Evolutionary conservation across 2,888 invertebrate species (phyloP).

Genomic region (Drosophila histrio): DNA sequence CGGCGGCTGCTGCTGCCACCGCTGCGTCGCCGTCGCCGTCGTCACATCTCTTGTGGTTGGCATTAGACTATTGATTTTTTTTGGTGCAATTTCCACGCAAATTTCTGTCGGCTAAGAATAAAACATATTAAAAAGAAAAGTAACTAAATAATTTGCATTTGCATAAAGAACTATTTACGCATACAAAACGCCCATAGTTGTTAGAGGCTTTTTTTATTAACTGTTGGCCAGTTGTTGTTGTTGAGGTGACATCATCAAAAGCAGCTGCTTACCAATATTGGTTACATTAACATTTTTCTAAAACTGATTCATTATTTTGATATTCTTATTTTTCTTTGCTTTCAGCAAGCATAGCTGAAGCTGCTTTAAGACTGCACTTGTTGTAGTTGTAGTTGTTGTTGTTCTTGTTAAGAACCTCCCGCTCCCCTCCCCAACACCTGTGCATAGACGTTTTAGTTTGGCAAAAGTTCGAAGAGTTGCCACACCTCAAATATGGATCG

Average conservation of each 20-base stretch:
- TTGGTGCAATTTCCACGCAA: slow-evolving; percentile 2
- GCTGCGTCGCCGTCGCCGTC: slow-evolving; percentile 18
- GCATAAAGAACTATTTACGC: too few relatives aligned
- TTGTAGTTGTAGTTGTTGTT: slow-evolving; percentile 44
- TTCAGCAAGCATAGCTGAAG: slow-evolving; percentile 28
- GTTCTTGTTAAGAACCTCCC: slow-evolving; percentile 13
- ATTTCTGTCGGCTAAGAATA: slow-evolving; percentile 9
- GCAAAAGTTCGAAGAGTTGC: slow-evolving; percentile 21
- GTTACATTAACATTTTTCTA: slow-evolving; percentile 17
- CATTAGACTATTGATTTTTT: slow-evolving; percentile 60
- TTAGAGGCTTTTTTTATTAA: slow-evolving; percentile 34
- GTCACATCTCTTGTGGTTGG: slow-evolving; percentile 46
- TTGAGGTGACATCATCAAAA: slow-evolving; percentile 70
- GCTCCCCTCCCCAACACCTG: neutral
- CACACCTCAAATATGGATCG: slow-evolving; percentile 86
- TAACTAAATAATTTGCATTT: slow-evolving; percentile 15
- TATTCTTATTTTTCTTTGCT: neutral
- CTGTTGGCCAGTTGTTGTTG: slow-evolving; percentile 51
- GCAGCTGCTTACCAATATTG: slow-evolving; percentile 56
- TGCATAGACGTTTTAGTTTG: neutral
- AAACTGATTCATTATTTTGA: slow-evolving; percentile 35
- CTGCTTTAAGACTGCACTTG: slow-evolving; percentile 45
- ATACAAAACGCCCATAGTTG: slow-evolving; percentile 6
- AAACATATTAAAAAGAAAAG: neutral
- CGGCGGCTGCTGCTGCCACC: slow-evolving; percentile 19